phyloP scores from a whole-genome alignment of 2,888 invertebrate species.

The Calameuta idolon region DNA sequence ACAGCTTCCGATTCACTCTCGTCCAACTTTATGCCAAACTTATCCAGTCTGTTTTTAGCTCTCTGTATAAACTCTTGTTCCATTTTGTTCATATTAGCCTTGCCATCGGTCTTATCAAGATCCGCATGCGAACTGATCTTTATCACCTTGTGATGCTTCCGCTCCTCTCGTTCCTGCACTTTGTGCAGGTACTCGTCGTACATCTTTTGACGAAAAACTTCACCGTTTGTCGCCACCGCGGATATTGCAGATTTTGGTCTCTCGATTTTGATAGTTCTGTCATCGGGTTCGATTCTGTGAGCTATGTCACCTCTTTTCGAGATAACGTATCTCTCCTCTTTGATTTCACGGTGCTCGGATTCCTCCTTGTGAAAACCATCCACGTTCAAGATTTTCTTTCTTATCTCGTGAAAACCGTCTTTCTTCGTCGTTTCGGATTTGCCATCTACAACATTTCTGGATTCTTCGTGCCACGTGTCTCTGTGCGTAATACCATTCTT shows the following conservation, averaged over 20 bases:
- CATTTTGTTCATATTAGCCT: constrained; percentile 67
- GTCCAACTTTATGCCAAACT: constrained; percentile 76
- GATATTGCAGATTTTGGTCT: constrained; percentile 59
- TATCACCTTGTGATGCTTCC: constrained; percentile 83
- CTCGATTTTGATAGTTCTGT: constrained; percentile 27
- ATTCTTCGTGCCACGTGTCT: constrained; percentile 49
- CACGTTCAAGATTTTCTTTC: constrained; percentile 26
- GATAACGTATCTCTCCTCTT: constrained; percentile 29
- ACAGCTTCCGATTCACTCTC: constrained; percentile 75
- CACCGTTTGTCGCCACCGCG: constrained; percentile 71
- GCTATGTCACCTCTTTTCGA: constrained; percentile 24
- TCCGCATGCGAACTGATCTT: constrained; percentile 75
- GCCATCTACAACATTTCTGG: constrained; percentile 35
- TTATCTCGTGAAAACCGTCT: constrained; percentile 38
- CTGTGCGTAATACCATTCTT: constrained; percentile 7
- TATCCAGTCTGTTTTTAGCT: constrained; percentile 79
- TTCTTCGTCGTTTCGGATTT: constrained; percentile 39
- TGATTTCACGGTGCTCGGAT: constrained; percentile 35
- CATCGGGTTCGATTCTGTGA: constrained; percentile 22
- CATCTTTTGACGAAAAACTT: constrained; percentile 83
- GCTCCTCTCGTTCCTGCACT: constrained; percentile 81
- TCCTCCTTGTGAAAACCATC: constrained; percentile 42
- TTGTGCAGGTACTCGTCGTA: constrained; percentile 86
- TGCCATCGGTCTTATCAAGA: constrained; percentile 34
- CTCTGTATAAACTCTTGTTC: constrained; percentile 83